Evolutionary conservation across 2,888 invertebrate genomes (phyloP), one percentile per base, ranked within the genome.

Genomic region (Augiades crinisus): DNA sequence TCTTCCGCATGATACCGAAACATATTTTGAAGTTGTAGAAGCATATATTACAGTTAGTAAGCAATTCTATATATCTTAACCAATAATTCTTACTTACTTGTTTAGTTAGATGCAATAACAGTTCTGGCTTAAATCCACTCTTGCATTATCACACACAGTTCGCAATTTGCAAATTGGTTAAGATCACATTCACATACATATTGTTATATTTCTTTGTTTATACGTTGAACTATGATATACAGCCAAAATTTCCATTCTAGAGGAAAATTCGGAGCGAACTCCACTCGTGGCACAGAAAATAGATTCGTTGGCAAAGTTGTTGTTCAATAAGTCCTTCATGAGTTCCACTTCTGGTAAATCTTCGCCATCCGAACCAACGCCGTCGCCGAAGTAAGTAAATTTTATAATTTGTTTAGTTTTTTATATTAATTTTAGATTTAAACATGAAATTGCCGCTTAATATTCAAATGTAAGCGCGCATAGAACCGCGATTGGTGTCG

Each of bases 301-400:
- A 64, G 95, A 95, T 79, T 94, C 94, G 55, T 82, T 95, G 53
- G 94, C 94, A 17, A 95, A 94, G 75, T 81, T 95, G 68, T 91
- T 95, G 66, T 95, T 95, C 80, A 92, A 91, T 81, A 92, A 92
- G 73, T 87, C 90, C 1, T 60, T 90, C 30, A 90, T 90, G 27
- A 82, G 87, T 1, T 75, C 75, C 8, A 74, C 84, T 0, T 89
- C 90, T 2, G 85, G 85, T 0, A 90, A 89, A 62, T 85, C 80
- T 1, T 90, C 89, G 1, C 90, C 89, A 0, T 79, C 82, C 2
- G 89, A 89, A 27, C 72, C 78, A 0, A 71, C 81, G 0, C 77
- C 81, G 0, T 89, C 87, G 0, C 88, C 88, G 12, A 83, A 79
- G 89, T 89, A 61, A 61, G 60, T 55, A 17, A 30, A 30, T n/a